Base-by-base conservation (phyloP, 2,797 vertebrate genomes). In the Psittacula echo region DNA sequence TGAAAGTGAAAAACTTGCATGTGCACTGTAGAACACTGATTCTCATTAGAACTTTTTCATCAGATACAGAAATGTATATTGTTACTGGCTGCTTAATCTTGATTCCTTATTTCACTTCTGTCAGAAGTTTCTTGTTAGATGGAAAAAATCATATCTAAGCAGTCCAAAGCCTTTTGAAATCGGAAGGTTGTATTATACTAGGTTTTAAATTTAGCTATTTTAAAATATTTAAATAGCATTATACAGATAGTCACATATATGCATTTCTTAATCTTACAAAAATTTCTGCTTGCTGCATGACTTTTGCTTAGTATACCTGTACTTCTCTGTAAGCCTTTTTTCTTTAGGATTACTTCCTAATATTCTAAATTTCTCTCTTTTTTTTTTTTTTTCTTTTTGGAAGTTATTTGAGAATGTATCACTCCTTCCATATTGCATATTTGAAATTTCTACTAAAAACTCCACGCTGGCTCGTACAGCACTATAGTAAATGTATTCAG, bases 101-200 rank as follows among this genome's bases (percentile, higher is more conserved):
- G 18, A 77, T 30, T 92, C 23, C 34, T 27, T 79, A 51, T 73
- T 77, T 86, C 60, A 32, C 11, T 71, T 87, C 64, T 82, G 37
- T 90, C n/a, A 65, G 66, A 93, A 72, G 39, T 68, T 93, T 77
- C 71, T 74, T 90, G 14, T 29, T 56, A 95, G 82, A 51, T 64
- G 30, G 42, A 94, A 85, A 8, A 68, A 84, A 61, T 68, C 7
- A 12, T 85, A 90, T 75, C 58, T 68, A 79, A 92, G 58, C 56
- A 85, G 70, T 74, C 41, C 37, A 54, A 92, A 92, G 81, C 60
- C 16, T 29, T 79, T 67, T 83, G 29, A 95, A 88, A 37, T 77
- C 70, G 89, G 34, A 62, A 15, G 6, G 20, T 71, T 93, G 6
- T 83, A 56, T 89, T 92, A 87, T 85, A 87, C 80, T 30, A 27